Evolutionary conservation across 2,888 invertebrate genomes (phyloP), one percentile per base, ranked within the genome.

Genomic region (Volucella bombylans): DNA sequence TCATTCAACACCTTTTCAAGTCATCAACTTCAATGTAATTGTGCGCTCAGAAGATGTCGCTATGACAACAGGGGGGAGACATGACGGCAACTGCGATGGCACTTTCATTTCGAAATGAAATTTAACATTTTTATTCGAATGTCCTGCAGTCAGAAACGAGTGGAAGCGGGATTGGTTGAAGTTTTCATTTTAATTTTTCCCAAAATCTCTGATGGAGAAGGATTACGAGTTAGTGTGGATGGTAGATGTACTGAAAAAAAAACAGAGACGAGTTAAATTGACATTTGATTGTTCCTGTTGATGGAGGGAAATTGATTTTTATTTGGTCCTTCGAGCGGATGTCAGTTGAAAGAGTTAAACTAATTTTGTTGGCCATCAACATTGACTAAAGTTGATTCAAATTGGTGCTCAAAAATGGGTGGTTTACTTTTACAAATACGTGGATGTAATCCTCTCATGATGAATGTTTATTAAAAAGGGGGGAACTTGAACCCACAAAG

Each of bases 71-170:
- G 23, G 62, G 11, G 31, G 4, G 14, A 14, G 43, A 62, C 11
- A n/a, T 38, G 41, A 23, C 31, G 4, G 23, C 31, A 31, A 31
- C 31, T 39, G 57, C n/a, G 38, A 55, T 12, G 59, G 65, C 50
- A 76, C 49, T 74, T 64, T 74, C 64, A 50, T 67, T 76, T 67
- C 15, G 45, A 61, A 67, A 67, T 76, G 6, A 67, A 74, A 67
- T 74, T 57, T 57, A 59, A 57, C 39, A 23, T 31, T 57, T 65
- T 65, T 41, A n/a, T 8, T 41, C 8, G 41, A 62, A 62, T 62
- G 41, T 52, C 65, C 65, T 52, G 67, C 52, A n/a, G 67, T 8
- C 11, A 31, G 31, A 6, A 31, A n/a, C 49, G 50, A 52, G 8
- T 31, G 38, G 31, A 11, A 12, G 47, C 0, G 6, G 41, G 14